These are phyloP conservation scores for Melanerpes formicivorus DNA, from an alignment of 2,113 vertebrate genomes.

Conservation along the genomic window DNA sequence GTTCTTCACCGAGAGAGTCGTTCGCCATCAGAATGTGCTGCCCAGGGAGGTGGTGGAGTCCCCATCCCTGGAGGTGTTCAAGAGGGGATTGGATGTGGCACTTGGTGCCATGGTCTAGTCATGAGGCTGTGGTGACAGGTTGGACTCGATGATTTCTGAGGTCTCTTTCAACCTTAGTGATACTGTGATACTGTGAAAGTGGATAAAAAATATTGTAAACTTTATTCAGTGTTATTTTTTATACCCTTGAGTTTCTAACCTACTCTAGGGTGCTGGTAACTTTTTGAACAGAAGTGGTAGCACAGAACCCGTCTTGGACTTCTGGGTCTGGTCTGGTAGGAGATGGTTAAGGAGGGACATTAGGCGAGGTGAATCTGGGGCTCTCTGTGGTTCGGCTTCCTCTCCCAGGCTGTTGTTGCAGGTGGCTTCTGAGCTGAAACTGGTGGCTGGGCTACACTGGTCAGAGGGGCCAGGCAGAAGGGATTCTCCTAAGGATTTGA, in stretches of 20 bases:
- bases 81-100: too few relatives aligned
- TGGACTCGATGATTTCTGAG: too few relatives aligned
- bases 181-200: not conserved
- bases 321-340: not conserved
- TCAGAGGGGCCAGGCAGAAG: not conserved
- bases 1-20: too few relatives aligned
- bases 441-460: not conserved
- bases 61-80: too few relatives aligned
- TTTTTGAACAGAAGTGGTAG: not conserved
- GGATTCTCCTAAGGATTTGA: not conserved
- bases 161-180: too few relatives aligned
- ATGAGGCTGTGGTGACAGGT: too few relatives aligned
- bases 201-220: not conserved
- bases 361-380: not conserved
- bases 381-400: not conserved
- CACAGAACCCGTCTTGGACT: not conserved
- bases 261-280: not conserved
- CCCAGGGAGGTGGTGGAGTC: too few relatives aligned
- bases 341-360: not conserved
- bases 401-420: not conserved
- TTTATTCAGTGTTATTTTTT: not conserved
- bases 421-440: not conserved
- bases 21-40: too few relatives aligned
- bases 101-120: too few relatives aligned
- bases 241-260: not conserved